Base-by-base conservation (phyloP, 2,888 invertebrate genomes). In the Lasioglossum morio region DNA sequence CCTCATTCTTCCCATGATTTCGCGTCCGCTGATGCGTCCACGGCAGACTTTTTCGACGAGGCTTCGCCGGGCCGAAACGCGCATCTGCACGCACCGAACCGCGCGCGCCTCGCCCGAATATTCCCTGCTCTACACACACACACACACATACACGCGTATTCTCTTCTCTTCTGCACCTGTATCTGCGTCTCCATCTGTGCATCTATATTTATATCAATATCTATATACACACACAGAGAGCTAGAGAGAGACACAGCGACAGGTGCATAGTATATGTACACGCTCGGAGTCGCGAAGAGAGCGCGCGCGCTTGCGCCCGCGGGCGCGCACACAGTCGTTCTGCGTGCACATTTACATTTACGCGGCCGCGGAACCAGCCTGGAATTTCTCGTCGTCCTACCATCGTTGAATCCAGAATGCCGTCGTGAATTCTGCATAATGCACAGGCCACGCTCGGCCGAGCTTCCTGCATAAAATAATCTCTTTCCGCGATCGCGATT, bases 391-490 rank as follows among this genome's bases (percentile, higher is more conserved):
- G 73, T 73, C 74, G 87, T 87, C 81, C 83, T 82, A 77, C 88
- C 75, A 76, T 78, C 87, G 89, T 86, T 89, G 87, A 90, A 92
- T 90, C 88, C 88, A 88, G 87, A 91, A 92, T 92, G 88, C 89
- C 88, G 89, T 89, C 91, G 88, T 86, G 91, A 90, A 91, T 91
- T 91, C 88, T 91, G 91, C 93, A 93, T 94, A 92, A 92, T 92
- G 92, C 93, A 93, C 90, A 87, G 92, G 91, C 85, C 90, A 92
- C 91, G 93, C 91, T 90, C 91, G 89, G 90, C 91, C 91, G 90
- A 89, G 90, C 90, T 92, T 92, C 91, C 91, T 92, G 92, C 93
- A 94, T 92, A 92, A 94, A 94, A 93, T 94, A 94, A 94, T 94
- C 94, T 93, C 91, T 93, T 94, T 94, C 90, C 92, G 93, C 91